Base-by-base conservation (phyloP, 2,797 vertebrate genomes). In the Ctenochaetus hawaiiensis region DNA sequence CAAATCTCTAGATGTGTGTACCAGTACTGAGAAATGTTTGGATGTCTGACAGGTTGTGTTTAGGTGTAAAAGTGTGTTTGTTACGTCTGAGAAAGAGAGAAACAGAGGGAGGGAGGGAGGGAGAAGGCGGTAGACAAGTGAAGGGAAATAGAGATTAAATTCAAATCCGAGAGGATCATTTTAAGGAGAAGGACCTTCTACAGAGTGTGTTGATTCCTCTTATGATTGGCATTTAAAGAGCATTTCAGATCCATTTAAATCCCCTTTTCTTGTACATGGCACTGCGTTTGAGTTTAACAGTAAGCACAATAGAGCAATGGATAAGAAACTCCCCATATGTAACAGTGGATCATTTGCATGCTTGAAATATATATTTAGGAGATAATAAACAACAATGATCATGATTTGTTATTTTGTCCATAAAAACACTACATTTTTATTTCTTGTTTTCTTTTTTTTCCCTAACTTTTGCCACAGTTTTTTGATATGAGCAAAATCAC, bases 21-120 rank as follows among this genome's bases (percentile, higher is more conserved):
- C 8, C 41, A 61, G 26, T 51, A 4, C 62, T 78, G 30, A 61
- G 51, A 34, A 56, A 16, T 56, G 73, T 84, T 59, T 78, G 23
- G 20, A 11, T 47, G 63, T 43, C 60, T 77, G 76, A 62, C 23
- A 51, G 41, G n/a, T 45, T 54, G 17, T 68, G 72, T 76, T 57
- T 59, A 59, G 49, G 26, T 59, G 23, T 70, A 13, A 44, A 30
- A 39, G 39, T 39, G 39, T 39, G 39, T 39, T 39, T 39, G 39
- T 39, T 39, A 39, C 10, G 8, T 39, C 39, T 39, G 39, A 39
- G 39, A 39, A 10, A 39, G 10, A 39, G 39, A 10, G 10, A 10
- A 39, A 10, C 8, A 39, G 39, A 39, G 39, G 7, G 39, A 39
- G 39, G 8, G 37, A 4, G 37, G 26, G 26, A 30, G 26, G 26